Percentiles rank a stretch among this genome's conserved stretches.
These are phyloP conservation scores for Heterotis niloticus DNA, from an alignment of 2,113 vertebrate genomes.

Conservation along the genomic window DNA sequence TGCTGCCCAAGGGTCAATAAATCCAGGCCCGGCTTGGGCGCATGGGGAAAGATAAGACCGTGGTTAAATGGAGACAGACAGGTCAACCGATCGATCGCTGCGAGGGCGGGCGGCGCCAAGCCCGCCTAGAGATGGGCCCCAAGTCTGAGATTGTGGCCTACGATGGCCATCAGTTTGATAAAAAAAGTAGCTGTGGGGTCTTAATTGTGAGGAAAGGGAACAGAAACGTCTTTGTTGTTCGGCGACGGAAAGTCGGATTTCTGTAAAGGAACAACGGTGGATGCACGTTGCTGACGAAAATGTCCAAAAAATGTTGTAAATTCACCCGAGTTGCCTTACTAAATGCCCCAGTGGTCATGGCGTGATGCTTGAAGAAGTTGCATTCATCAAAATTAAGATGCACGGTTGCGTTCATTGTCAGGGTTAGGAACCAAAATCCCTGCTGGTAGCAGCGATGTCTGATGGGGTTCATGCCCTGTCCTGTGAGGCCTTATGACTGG, in stretches of 20 bases:
- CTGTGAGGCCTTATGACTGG: too few relatives aligned
- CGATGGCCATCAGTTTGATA: neutral
- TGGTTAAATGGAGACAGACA: neutral
- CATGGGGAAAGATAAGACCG: neutral
- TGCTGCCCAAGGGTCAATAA: neutral
- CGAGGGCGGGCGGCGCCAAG: neutral
- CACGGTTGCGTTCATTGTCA: too few relatives aligned
- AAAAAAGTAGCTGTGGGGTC: neutral
- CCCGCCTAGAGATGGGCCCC: neutral
- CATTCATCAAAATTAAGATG: too few relatives aligned
- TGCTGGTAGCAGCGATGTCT: too few relatives aligned
- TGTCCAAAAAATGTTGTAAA: too few relatives aligned
- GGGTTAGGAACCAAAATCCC: too few relatives aligned
- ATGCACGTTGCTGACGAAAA: too few relatives aligned
- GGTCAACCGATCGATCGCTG: neutral
- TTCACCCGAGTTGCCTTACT: too few relatives aligned
- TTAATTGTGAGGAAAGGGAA: neutral
- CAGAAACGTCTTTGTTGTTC: neutral
- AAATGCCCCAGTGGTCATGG: too few relatives aligned
- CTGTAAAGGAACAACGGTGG: neutral
- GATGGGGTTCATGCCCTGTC: too few relatives aligned
- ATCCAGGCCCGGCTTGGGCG: neutral
- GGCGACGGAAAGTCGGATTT: neutral
- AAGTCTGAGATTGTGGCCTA: too few relatives aligned
- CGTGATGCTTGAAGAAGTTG: too few relatives aligned